Base-by-base conservation (phyloP, 1,140 invertebrate genomes). In the Drosophila yakuba region DNA sequence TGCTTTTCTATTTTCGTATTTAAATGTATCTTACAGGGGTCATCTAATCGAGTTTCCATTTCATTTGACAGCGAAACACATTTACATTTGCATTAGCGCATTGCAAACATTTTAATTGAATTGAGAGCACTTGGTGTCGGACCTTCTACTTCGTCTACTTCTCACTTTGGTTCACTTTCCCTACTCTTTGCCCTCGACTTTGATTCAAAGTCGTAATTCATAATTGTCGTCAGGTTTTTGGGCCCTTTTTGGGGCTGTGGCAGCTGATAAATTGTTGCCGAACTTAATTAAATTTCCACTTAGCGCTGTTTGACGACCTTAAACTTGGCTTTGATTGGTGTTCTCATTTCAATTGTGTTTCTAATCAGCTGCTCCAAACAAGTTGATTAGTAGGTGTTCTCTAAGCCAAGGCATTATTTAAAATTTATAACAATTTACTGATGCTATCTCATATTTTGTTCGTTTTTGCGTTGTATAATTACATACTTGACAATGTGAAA, bases 21-120 rank as follows among this genome's bases (percentile, higher is more conserved):
- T 20, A 56, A 76, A 69, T 77, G 74, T 77, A 77, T 76, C 73
- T 67, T 41, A 25, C 25, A 38, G 23, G 38, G 44, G 20, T 62
- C 50, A 76, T 76, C 73, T 67, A 75, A 76, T 79, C 52, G 36
- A 76, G 54, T 69, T 75, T 74, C 55, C 63, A 82, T 75, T 86
- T 79, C 57, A 66, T 75, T 86, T 75, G 17, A 28, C 44, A 55
- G 35, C 48, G 25, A 58, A 44, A 75, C 67, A 69, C 63, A 74
- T 59, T 63, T 55, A 43, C 52, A 63, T 66, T 52, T 58, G 45
- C 69, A 86, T 77, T 78, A 50, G 28, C 36, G 32, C 51, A 17
- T 43, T 38, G 67, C 55, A 66, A 61, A 57, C 51, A 69, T 69
- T 86, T 79, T 86, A 86, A 88, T 88, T 86, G 74, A 75, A 79